Base-by-base conservation (phyloP, 2,888 invertebrate genomes). In the Carpatolechia fugitivella region DNA sequence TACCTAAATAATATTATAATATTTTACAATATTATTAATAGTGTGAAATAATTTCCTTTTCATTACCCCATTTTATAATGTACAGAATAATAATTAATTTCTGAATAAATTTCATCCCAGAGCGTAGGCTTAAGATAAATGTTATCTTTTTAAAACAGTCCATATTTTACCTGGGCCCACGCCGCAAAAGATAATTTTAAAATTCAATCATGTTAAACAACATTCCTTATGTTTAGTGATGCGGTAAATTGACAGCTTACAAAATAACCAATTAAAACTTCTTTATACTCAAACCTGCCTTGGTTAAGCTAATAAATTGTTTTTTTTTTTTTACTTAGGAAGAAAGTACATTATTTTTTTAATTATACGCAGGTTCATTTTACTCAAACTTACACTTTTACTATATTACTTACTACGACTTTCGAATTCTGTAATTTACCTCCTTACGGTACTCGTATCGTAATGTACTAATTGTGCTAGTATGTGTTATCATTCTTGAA, bases 231-330 rank as follows among this genome's bases (percentile, higher is more conserved):
- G 48, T 16, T 33, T 48, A 48, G 48, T 30, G 48, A 20, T 56
- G 48, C 47, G 44, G 54, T 52, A 52, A 56, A 54, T 58, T 44
- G 44, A 44, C 49, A 38, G 47, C 29, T 53, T 44, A 53, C 48
- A 50, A 53, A 49, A 46, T 51, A 35, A 24, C 52, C 52, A 55
- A 56, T 56, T 56, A 33, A 33, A 14, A 48, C 33, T 31, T 16
- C n/a, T 18, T 24, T 18, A 20, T 16, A 41, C 24, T 20, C 7
- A n/a, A 18, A 20, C 41, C 41, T 18, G 18, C 41, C 11, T 41
- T 41, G 20, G 18, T 18, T 11, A 20, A 20, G 18, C 24, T 4
- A 24, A 4, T 24, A 24, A 24, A 24, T 24, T 24, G 24, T 3
- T 3, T 24, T 4, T 6, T 24, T n/a, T 24, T 24, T 18, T 18